phyloP scores from a whole-genome alignment of 2,888 invertebrate genomes.

The Drosophila vallismaia region DNA sequence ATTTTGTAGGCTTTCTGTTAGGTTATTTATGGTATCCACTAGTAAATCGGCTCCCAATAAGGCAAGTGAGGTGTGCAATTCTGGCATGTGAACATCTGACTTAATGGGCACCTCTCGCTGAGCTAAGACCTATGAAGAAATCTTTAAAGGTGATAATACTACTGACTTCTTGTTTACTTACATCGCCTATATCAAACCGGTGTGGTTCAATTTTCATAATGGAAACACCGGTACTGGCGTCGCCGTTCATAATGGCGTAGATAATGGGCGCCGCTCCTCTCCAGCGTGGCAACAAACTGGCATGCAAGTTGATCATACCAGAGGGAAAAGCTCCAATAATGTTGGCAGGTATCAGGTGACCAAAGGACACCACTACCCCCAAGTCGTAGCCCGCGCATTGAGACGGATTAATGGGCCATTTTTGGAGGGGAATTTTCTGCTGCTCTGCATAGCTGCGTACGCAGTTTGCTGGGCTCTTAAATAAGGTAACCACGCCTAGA shows the following conservation, averaged over 20 bases:
- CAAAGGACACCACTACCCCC: slow-evolving; percentile 97
- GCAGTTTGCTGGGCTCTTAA: slow-evolving; percentile 86
- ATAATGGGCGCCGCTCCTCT: slow-evolving; percentile 96
- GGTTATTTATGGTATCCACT: slow-evolving; percentile 86
- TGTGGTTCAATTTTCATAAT: slow-evolving; percentile 94
- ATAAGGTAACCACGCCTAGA: slow-evolving; percentile 89
- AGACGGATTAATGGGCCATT: slow-evolving; percentile 87
- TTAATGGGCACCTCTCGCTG: slow-evolving; percentile 86
- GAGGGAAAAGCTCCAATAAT: slow-evolving; percentile 92
- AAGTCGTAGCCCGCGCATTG: slow-evolving; percentile 87
- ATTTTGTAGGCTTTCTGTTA: slow-evolving; percentile 86
- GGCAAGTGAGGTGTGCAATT: slow-evolving; percentile 88
- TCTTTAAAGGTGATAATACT: not conserved
- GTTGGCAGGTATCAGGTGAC: slow-evolving; percentile 92
- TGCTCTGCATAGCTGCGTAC: slow-evolving; percentile 88
- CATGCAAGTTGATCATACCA: slow-evolving; percentile 97
- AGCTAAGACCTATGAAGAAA: slow-evolving; percentile 80
- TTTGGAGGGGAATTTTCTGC: slow-evolving; percentile 86
- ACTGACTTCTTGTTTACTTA: slow-evolving; percentile 64
- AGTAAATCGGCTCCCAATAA: slow-evolving; percentile 88
- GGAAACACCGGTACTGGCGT: slow-evolving; percentile 91
- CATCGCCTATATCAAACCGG: slow-evolving; percentile 91
- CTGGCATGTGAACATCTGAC: slow-evolving; percentile 87
- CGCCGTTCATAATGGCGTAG: slow-evolving; percentile 93
- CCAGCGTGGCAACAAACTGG: slow-evolving; percentile 95